Evolutionary conservation across 2,113 vertebrate species (phyloP), one percentile per base, ranked within the genome.

Genomic region (Aspidoscelis tigris): DNA sequence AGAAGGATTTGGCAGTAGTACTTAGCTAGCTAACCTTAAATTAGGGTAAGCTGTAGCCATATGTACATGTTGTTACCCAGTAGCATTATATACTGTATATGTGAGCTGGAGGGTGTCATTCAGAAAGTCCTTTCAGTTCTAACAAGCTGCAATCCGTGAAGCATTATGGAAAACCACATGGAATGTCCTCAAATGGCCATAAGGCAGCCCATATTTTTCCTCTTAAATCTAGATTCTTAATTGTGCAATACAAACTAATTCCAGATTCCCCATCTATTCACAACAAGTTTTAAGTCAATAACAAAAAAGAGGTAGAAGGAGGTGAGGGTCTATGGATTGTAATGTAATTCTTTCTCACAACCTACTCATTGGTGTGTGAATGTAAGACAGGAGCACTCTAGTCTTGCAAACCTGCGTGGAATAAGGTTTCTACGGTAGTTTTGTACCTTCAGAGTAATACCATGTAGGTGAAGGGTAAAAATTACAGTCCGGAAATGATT

Each of bases 281-380:
- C 26, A 47, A 1, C 22, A 79, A 16, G 14, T 65, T 47, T 9
- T 68, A 24, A 53, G 44, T 14, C 58, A 61, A 64, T 18, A n/a
- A 65, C n/a, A 39, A 26, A 5, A 47, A 22, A 55, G 58, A 41
- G 33, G 61, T 1, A 9, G 14, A 26, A 2, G 11, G 47, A 39
- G n/a, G 77, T 43, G 6, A 47, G 43, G 22, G 20, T 82, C 43
- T 74, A 44, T 82, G 71, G 81, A 65, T 64, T 74, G 80, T n/a
- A 74, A 44, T 44, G 1, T 1, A 39, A 26, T 41, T 44, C 47
- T 47, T 16, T 4, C 65, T 61, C 16, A 55, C 41, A 5, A 50
- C 18, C 5, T n/a, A 53, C 22, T 76, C 22, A 4, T 47, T 20
- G 20, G 10, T 41, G 24, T 65, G 16, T 12, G 2, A 69, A 80